Evolutionary conservation across 2,113 vertebrate species (phyloP), one percentile per base, ranked within the genome.

Genomic region (Dunckerocampus dactyliophorus): DNA sequence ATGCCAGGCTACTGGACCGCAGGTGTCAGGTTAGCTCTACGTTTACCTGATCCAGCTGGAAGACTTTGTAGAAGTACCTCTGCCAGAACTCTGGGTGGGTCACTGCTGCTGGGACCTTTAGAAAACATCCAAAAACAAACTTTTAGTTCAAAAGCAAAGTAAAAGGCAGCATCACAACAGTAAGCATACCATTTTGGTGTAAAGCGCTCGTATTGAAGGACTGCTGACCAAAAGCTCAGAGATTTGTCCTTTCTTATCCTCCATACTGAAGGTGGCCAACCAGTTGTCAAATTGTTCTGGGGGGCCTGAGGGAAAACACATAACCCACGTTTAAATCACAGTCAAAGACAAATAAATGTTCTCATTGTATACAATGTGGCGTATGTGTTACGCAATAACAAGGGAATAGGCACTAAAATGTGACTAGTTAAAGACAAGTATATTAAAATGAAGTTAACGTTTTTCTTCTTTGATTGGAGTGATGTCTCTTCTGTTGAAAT

Each of bases 1-100:
- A 9, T 10, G 12, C 45, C 6, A 20, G 14, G 20, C 16, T 11
- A 8, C 3, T 21, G 34, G 24, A 55, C 19, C 37, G 3, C 5
- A 6, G 9, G 5, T 21, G 31, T 2, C 16, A 37, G 19, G 24
- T 37, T 5, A 24, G 6, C 13, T 39, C 8, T 11, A 14, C 16
- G 0, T 59, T 67, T 89, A 98, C 97, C 95, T 98, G 95, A 74
- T 96, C 92, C 83, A 99, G 77, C 69, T 96, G 93, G 86, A 95
- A 92, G 62, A 98, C 87, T 90, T 92, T 98, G 80, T 97, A 98
- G 89, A 99, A 99, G 88, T 99, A 99, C 13, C 96, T 92, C 76
- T 97, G 95, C 97, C 96, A 98, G 79, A 98, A 99, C 45, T 99
- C 97, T 0, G 90, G 86, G 72, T 98, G 97, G 62, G 95, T 88